Evolutionary conservation across 2,797 vertebrate genomes (phyloP).

Genomic region (Notoglanidium macrostoma): DNA sequence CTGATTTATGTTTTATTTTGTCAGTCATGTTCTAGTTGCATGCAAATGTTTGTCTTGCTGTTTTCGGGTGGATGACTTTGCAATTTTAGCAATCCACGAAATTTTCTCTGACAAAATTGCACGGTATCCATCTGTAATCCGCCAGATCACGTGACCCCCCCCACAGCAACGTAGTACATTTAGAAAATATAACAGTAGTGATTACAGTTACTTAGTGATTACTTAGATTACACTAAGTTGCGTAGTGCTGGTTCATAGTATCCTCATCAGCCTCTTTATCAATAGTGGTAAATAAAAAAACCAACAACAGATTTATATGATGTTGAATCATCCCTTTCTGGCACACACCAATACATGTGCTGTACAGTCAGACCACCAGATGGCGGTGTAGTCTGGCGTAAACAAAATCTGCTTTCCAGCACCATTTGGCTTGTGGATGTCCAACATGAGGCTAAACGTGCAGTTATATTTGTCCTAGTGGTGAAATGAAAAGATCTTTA

Average conservation of each 20-base stretch:
- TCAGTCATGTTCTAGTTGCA: slow-evolving; percentile 16
- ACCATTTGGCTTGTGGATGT: not conserved
- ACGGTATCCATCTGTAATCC: slow-evolving; percentile 97
- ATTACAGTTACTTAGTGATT: too few relatives aligned
- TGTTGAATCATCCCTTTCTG: not conserved
- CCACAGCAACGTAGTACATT: not conserved
- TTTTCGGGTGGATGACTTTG: slow-evolving; percentile 94
- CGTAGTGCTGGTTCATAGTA: not conserved
- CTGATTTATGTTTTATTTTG: not conserved
- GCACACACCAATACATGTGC: not conserved
- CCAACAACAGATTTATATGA: not conserved
- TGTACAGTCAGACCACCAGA: slow-evolving; percentile 29
- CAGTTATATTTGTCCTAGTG: not conserved
- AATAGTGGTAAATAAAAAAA: not conserved
- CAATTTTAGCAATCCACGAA: slow-evolving; percentile 85
- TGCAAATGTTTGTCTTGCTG: slow-evolving; percentile 77
- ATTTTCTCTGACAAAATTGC: slow-evolving; percentile 85
- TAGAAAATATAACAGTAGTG: not conserved
- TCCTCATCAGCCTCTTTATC: not conserved
- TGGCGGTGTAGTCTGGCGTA: slow-evolving; percentile 41
- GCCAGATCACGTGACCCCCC: slow-evolving; percentile 75
- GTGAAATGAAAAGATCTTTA: not conserved
- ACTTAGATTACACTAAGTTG: too few relatives aligned
- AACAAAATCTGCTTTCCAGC: too few relatives aligned
- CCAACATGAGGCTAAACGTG: not conserved